These are phyloP conservation scores for Cerastis rubricosa DNA, from an alignment of 2,888 invertebrate species.

Conservation along the genomic window DNA sequence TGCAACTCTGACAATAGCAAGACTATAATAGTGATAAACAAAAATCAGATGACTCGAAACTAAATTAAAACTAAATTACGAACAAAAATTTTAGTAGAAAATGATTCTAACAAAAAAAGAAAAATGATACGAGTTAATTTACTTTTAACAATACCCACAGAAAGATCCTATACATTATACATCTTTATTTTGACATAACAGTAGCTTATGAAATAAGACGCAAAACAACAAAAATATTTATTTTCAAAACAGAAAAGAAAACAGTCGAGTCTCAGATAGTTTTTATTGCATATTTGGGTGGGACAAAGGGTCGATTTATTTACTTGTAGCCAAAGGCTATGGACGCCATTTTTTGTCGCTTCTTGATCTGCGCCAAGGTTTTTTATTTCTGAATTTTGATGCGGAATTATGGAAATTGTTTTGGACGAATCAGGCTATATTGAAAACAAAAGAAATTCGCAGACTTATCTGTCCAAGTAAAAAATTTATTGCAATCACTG, in stretches of 20 bases:
- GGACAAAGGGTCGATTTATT: conserved; percentile 75
- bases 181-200: conserved; percentile 26
- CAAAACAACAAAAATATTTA: conserved; percentile 65
- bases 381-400: conserved; percentile 43
- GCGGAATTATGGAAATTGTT: not conserved
- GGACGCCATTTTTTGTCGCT: conserved; percentile 62
- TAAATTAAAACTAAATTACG: no score
- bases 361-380: conserved; percentile 30
- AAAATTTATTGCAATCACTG: not conserved
- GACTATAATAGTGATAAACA: not conserved
- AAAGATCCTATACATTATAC: not conserved
- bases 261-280: conserved; percentile 63
- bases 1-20: not conserved
- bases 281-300: conserved; percentile 76
- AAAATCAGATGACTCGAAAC: not conserved
- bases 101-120: not conserved
- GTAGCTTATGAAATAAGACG: conserved; percentile 49
- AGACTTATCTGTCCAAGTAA: not conserved
- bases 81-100: not conserved
- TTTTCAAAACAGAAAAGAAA: conserved; percentile 65
- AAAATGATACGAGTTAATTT: not conserved
- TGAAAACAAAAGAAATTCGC: not conserved
- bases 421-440: not conserved
- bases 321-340: conserved; percentile 70
- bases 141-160: not conserved